Evolutionary conservation across 2,113 vertebrate species (phyloP).

Genomic region (Cranoglanis bouderius): DNA sequence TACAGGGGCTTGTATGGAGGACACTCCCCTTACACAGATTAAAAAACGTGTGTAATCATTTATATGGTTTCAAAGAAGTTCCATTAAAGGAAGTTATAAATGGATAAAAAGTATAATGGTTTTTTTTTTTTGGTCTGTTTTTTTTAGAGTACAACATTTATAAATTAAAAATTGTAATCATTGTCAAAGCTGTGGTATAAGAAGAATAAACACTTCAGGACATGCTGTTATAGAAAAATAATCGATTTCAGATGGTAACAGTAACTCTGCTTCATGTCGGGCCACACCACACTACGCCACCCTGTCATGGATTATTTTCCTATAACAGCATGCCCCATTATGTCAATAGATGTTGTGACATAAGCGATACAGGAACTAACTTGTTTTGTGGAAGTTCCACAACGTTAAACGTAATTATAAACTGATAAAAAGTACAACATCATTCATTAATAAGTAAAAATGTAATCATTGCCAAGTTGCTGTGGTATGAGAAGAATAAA

Average conservation of each 20-base stretch:
- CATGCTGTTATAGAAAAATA: background rate
- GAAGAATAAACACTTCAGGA: background rate
- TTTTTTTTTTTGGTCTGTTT: too few species aligned
- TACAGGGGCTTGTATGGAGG: background rate
- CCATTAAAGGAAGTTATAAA: background rate
- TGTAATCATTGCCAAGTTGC: background rate
- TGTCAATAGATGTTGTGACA: background rate
- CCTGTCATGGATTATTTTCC: background rate
- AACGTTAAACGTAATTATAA: background rate
- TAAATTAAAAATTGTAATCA: background rate
- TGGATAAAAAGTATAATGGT: background rate
- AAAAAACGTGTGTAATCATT: background rate
- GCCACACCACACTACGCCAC: background rate
- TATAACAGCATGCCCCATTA: background rate
- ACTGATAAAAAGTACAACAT: background rate
- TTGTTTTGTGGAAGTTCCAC: background rate
- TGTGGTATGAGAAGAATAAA: background rate
- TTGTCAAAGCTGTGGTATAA: background rate
- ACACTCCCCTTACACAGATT: background rate
- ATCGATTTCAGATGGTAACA: background rate
- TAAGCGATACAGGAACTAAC: background rate
- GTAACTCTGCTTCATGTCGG: background rate
- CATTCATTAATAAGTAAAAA: background rate
- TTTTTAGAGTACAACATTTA: too few species aligned
- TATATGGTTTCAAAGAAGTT: background rate